Percentiles rank a stretch among this genome's conserved stretches.
Conservation (phyloP, 64 coral and sea anemone genomes). For the Montipora cactus region DNA sequence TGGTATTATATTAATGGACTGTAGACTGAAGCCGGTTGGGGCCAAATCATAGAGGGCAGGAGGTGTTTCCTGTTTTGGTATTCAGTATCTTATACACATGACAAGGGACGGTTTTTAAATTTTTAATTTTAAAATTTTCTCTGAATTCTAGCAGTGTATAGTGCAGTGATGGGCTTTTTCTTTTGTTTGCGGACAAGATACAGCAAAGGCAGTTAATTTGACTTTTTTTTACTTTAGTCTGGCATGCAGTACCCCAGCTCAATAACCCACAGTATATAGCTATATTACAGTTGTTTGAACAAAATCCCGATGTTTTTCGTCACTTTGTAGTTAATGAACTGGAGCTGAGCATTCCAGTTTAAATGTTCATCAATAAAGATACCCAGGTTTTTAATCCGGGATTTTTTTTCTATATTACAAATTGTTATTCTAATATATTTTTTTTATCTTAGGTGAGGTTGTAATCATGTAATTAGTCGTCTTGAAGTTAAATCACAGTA, state of each 20-base stretch:
- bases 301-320: no score
- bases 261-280: no score
- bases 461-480: background rate
- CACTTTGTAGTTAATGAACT: background rate
- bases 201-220: no score
- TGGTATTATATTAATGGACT: slow-evolving; percentile 8
- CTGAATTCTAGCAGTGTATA: background rate
- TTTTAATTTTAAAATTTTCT: background rate
- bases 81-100: background rate
- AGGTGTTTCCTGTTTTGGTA: background rate
- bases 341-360: background rate
- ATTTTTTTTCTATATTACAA: background rate
- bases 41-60: background rate
- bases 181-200: no score
- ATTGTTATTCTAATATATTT: background rate
- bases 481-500: background rate
- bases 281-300: no score
- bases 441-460: background rate
- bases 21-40: background rate
- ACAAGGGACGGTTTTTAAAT: background rate
- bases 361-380: background rate
- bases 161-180: background rate
- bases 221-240: no score
- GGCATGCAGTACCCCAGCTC: no score
- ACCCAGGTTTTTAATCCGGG: background rate